phyloP scores from a whole-genome alignment of 2,797 vertebrate species.

The Acipenser oxyrinchus region DNA sequence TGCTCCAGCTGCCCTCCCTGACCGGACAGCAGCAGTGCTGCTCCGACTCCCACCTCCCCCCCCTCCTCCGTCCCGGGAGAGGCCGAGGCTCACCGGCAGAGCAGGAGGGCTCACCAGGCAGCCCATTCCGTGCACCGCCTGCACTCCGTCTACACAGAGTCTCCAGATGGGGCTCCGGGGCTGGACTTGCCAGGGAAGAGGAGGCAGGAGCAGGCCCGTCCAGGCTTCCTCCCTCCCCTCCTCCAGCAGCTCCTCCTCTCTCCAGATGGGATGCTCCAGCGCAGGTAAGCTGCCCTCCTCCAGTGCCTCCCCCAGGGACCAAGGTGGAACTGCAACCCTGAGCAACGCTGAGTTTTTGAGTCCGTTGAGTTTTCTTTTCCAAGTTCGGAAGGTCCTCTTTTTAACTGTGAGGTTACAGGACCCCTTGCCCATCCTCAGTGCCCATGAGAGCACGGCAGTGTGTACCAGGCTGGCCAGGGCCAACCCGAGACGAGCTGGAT shows the following conservation, averaged over 20 bases:
- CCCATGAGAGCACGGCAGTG: too few relatives aligned
- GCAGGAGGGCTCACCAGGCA: conserved; percentile 21
- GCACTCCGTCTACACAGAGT: conserved; percentile 17
- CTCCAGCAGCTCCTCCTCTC: neutral
- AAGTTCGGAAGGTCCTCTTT: too few relatives aligned
- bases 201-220: conserved; percentile 16
- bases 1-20: conserved; percentile 42
- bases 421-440: too few relatives aligned
- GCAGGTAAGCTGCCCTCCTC: neutral
- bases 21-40: conserved; percentile 19
- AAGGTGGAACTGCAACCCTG: conserved; percentile 1
- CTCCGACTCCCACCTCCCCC: conserved; percentile 35
- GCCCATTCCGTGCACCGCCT: conserved; percentile 15
- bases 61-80: conserved; percentile 4
- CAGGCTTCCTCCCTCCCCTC: conserved; percentile 33
- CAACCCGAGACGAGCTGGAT: too few relatives aligned
- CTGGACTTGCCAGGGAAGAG: conserved; percentile 6
- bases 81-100: neutral
- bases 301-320: neutral
- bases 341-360: neutral
- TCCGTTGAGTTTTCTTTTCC: too few relatives aligned
- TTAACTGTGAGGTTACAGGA: too few relatives aligned
- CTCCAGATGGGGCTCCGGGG: conserved; percentile 2
- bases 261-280: neutral
- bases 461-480: too few relatives aligned